Conservation (phyloP, 2,797 vertebrate genomes). For the Pogonophryne albipinna region DNA sequence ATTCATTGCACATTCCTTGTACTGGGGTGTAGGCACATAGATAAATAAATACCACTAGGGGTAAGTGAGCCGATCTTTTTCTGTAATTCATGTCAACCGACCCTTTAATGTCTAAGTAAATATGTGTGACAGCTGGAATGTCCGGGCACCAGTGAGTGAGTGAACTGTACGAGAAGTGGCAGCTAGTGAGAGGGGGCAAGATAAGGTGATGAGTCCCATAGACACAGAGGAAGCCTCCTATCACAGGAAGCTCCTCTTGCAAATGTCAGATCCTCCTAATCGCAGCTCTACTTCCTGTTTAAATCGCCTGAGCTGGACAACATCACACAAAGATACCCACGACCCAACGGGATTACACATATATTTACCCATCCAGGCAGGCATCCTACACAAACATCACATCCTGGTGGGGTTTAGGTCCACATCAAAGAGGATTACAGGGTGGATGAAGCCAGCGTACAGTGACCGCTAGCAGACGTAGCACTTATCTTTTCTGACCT, state of each 20-base stretch:
- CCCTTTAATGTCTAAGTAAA: background rate
- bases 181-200: constrained; percentile 41
- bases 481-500: constrained; percentile 68
- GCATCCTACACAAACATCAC: constrained; percentile 72
- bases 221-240: constrained; percentile 76
- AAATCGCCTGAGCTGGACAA: constrained; percentile 42
- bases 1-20: background rate
- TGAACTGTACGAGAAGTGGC: constrained; percentile 25
- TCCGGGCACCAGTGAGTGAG: constrained; percentile 1
- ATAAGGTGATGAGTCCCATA: constrained; percentile 66
- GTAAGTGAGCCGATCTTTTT: background rate
- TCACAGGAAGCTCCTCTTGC: constrained; percentile 76
- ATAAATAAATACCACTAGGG: background rate
- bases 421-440: constrained; percentile 78
- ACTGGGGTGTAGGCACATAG: background rate
- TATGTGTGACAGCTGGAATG: background rate
- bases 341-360: constrained; percentile 44
- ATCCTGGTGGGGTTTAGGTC: constrained; percentile 59
- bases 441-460: constrained; percentile 55
- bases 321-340: constrained; percentile 42
- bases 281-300: constrained; percentile 69
- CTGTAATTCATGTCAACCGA: background rate
- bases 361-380: constrained; percentile 55
- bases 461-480: constrained; percentile 51
- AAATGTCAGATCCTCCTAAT: constrained; percentile 76